Conservation (phyloP, 2,888 invertebrate genomes). For the Tinea trinotella region DNA sequence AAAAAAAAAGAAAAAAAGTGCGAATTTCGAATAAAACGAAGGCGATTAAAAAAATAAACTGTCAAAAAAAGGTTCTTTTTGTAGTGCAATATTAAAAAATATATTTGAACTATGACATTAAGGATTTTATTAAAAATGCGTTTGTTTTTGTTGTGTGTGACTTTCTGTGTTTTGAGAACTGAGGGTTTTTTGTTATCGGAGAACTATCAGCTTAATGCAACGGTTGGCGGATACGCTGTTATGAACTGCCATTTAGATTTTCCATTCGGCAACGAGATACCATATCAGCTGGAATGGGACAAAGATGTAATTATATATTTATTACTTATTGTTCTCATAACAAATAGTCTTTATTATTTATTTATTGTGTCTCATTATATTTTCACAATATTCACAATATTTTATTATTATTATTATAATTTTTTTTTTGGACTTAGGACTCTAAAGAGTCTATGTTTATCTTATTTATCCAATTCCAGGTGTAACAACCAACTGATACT, state of each 20-base stretch:
- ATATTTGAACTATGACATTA: neutral
- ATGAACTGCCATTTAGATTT: slow-evolving; percentile 91
- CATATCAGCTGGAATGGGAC: slow-evolving; percentile 91
- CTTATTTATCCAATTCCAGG: too few species aligned
- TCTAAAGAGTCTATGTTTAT: too few species aligned
- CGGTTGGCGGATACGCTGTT: slow-evolving; percentile 83
- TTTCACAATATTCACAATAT: too few species aligned
- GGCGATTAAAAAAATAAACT: too few species aligned
- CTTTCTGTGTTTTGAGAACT: neutral
- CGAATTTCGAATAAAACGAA: neutral
- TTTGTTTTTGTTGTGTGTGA: neutral
- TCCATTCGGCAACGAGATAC: slow-evolving; percentile 87
- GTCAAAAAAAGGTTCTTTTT: neutral
- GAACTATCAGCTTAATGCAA: slow-evolving; percentile 72
- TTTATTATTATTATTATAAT: too few species aligned
- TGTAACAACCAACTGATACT: too few species aligned
- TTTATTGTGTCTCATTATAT: neutral
- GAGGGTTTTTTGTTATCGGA: slow-evolving; percentile 48
- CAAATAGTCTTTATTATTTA: neutral
- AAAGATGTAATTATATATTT: slow-evolving; percentile 77
- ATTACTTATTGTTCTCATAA: neutral
- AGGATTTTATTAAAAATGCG: neutral
- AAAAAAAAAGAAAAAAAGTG: neutral
- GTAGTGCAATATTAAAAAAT: neutral
- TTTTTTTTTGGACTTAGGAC: too few species aligned